These are phyloP conservation scores for Anniella stebbinsi DNA, from an alignment of 2,797 vertebrate genomes.

Conservation along the genomic window DNA sequence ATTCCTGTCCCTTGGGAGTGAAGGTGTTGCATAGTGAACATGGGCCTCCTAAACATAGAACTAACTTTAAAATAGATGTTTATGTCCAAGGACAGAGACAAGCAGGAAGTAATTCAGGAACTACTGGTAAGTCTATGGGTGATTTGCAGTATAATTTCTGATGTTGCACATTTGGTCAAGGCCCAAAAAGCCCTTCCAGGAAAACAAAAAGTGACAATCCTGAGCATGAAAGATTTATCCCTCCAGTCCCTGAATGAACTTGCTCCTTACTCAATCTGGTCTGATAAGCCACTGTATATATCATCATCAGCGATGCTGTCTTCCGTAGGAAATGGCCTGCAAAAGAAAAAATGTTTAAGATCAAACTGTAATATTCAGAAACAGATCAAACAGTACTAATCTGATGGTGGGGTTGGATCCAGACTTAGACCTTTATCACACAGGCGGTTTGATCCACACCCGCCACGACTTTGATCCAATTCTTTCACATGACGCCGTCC, in stretches of 20 bases:
- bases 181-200: not conserved
- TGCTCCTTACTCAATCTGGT: constrained; percentile 91
- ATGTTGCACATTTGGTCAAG: not conserved
- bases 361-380: not conserved
- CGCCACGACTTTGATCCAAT: too few species aligned
- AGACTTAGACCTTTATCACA: too few species aligned
- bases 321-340: constrained; percentile 89
- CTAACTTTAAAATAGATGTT: not conserved
- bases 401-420: too few species aligned
- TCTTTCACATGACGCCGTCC: too few species aligned
- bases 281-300: constrained; percentile 91
- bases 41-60: not conserved
- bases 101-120: too few species aligned
- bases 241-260: not conserved
- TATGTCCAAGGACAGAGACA: too few species aligned
- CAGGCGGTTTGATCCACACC: too few species aligned
- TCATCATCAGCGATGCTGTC: constrained; percentile 87
- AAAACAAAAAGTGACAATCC: too few species aligned
- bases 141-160: not conserved
- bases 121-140: too few species aligned
- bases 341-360: not conserved
- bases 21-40: too few species aligned
- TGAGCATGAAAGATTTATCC: not conserved
- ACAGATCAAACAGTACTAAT: not conserved
- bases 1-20: not conserved